Evolutionary conservation across 2,113 vertebrate genomes (phyloP).

Genomic region (Prochilodus magdalenae): DNA sequence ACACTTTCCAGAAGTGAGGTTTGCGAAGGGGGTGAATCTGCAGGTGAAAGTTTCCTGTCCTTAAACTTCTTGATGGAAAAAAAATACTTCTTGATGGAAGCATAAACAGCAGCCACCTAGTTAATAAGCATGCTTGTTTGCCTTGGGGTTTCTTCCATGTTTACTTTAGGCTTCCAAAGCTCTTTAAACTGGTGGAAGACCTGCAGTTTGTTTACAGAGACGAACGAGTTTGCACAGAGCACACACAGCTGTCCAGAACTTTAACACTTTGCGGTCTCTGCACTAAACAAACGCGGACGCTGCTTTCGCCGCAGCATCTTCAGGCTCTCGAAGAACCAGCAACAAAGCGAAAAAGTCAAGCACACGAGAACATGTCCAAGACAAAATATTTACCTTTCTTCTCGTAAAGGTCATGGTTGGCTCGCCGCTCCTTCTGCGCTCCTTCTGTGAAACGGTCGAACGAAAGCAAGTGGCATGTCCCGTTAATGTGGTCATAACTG

Average conservation of each 20-base stretch:
- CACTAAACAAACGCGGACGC: neutral
- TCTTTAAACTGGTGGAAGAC: neutral
- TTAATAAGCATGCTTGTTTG: constrained; percentile 26
- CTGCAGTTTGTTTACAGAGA: constrained; percentile 27
- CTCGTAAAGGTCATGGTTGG: constrained; percentile 91
- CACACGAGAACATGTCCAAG: neutral
- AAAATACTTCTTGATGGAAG: constrained; percentile 14
- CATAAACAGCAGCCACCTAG: constrained; percentile 28
- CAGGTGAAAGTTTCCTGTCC: neutral
- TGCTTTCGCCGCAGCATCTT: neutral
- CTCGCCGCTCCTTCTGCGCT: constrained; percentile 83
- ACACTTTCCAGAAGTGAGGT: neutral
- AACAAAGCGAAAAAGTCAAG: constrained; percentile 42
- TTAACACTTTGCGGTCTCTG: neutral
- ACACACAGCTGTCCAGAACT: neutral
- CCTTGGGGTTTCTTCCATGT: constrained; percentile 19
- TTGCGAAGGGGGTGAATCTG: neutral
- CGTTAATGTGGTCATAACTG: constrained; percentile 75
- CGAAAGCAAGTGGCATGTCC: constrained; percentile 90
- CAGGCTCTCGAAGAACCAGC: constrained; percentile 27
- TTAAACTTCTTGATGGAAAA: neutral
- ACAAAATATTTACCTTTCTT: constrained; percentile 88
- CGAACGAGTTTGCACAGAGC: constrained; percentile 23
- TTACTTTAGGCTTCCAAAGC: constrained; percentile 14
- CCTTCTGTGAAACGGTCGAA: constrained; percentile 91